Evolutionary conservation across 2,888 invertebrate genomes (phyloP).

Genomic region (Gortyna flavago): DNA sequence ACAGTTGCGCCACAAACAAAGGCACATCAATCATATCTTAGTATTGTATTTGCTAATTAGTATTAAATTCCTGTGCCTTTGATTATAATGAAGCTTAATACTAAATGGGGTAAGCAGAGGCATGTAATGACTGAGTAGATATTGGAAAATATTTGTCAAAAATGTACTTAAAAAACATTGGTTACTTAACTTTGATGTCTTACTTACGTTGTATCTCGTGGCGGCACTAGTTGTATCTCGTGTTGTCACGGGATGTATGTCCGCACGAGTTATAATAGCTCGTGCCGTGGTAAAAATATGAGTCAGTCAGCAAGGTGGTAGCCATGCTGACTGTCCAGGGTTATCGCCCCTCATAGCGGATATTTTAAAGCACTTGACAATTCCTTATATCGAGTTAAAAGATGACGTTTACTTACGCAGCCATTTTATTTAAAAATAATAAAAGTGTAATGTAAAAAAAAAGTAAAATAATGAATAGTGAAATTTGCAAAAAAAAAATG

Average conservation of each 20-base stretch:
- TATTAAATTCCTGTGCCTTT: constrained; percentile 53
- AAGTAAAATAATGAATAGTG: neutral
- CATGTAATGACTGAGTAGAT: constrained; percentile 49
- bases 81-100: constrained; percentile 42
- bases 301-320: neutral
- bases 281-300: neutral
- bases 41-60: constrained; percentile 34
- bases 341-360: neutral
- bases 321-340: neutral
- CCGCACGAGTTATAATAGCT: neutral
- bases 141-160: constrained; percentile 31
- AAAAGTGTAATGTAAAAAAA: neutral
- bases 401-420: neutral
- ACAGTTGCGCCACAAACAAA: constrained; percentile 34
- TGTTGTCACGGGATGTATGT: neutral
- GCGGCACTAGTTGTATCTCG: neutral
- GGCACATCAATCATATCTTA: constrained; percentile 51
- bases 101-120: constrained; percentile 27
- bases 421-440: neutral
- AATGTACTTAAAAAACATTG: constrained; percentile 41
- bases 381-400: neutral
- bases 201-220: neutral
- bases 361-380: neutral
- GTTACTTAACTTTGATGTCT: neutral
- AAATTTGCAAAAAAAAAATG: neutral